Evolutionary conservation across 2,113 vertebrate species (phyloP).

Genomic region (Dinomys branickii): DNA sequence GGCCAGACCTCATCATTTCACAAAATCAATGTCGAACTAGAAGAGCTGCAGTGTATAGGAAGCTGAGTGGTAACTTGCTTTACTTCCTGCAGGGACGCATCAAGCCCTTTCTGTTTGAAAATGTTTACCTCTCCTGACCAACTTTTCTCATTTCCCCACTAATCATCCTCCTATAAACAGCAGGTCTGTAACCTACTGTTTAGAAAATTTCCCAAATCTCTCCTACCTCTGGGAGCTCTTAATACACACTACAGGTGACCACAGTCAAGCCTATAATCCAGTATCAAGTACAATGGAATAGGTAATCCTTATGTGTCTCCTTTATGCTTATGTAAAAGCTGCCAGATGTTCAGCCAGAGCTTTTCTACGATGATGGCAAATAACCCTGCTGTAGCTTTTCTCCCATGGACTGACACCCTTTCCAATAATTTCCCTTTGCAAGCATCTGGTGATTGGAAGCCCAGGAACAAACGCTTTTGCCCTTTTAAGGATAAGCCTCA

Average conservation of each 20-base stretch:
- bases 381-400: neutral
- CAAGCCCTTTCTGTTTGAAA: neutral
- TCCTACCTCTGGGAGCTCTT: neutral
- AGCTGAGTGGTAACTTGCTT: neutral
- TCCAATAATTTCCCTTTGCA: neutral
- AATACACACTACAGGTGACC: neutral
- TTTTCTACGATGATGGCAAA: neutral
- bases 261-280: neutral
- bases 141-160: neutral
- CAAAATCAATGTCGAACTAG: neutral
- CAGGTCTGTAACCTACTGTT: too few relatives aligned
- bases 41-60: neutral
- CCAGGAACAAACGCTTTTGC: neutral
- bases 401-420: neutral
- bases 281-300: fast-evolving
- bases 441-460: neutral
- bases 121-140: too few relatives aligned
- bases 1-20: neutral
- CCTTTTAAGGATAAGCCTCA: neutral
- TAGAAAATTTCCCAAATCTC: neutral
- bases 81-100: neutral
- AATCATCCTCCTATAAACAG: too few relatives aligned
- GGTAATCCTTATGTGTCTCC: neutral
- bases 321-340: neutral
- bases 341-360: neutral